Evolutionary conservation across 2,797 vertebrate species (phyloP).

Genomic region (Trachurus trachurus): DNA sequence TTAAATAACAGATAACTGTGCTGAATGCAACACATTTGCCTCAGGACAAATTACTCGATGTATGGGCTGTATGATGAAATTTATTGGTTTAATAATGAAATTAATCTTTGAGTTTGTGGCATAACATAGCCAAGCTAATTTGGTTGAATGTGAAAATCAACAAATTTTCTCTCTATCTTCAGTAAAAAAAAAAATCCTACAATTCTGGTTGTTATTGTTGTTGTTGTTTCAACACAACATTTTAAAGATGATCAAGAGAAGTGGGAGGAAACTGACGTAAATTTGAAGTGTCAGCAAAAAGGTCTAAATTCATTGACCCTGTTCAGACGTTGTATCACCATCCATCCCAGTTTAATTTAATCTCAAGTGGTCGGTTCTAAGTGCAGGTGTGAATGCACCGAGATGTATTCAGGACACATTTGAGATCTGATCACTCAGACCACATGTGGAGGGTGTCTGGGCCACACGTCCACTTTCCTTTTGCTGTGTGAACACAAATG

Average conservation of each 20-base stretch:
- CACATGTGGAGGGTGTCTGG: no score
- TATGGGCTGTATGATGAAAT: background rate
- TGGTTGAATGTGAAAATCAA: background rate
- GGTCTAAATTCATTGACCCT: no score
- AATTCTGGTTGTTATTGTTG: background rate
- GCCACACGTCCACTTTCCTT: no score
- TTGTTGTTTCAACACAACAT: no score
- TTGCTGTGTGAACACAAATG: no score
- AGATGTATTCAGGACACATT: no score
- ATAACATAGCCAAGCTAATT: background rate
- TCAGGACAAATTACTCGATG: constrained; percentile 18
- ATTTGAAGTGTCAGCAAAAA: background rate
- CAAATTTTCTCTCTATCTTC: background rate
- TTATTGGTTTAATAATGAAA: constrained; percentile 15
- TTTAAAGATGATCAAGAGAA: no score
- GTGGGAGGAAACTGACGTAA: background rate
- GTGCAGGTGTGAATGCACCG: no score
- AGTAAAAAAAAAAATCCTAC: constrained; percentile 1
- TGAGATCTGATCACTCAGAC: no score
- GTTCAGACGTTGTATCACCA: no score
- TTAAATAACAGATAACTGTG: constrained; percentile 44
- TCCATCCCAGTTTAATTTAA: no score
- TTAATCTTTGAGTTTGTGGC: constrained; percentile 5
- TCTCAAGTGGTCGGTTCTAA: no score
- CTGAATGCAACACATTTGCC: constrained; percentile 22